Conservation (phyloP, 1,140 invertebrate species). For the Chymomyza costata region DNA sequence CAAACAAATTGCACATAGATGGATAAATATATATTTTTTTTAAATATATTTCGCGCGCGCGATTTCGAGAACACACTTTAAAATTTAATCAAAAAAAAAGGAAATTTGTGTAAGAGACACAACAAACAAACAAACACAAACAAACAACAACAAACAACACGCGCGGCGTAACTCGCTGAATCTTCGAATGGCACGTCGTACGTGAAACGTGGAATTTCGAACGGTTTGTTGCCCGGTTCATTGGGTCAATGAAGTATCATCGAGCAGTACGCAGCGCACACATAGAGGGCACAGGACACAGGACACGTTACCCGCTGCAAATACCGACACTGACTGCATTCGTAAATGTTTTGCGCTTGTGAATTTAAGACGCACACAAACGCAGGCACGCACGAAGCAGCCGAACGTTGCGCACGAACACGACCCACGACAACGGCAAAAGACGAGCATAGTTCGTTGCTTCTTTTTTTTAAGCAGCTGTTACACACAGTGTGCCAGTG, state of each 20-base stretch:
- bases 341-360: slow-evolving; percentile 41
- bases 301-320: slow-evolving; percentile 50
- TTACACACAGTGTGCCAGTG: no score
- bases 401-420: no score
- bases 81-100: no score
- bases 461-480: no score
- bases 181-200: neutral
- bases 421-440: neutral
- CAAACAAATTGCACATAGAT: no score
- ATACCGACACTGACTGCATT: slow-evolving; percentile 66
- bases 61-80: no score
- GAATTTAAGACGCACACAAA: slow-evolving; percentile 40
- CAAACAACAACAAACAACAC: neutral
- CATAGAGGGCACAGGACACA: slow-evolving; percentile 2
- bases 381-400: no score
- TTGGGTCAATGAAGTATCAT: slow-evolving; percentile 50
- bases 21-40: no score
- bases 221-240: slow-evolving; percentile 36
- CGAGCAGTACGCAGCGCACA: slow-evolving; percentile 13
- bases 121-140: slow-evolving; percentile 34
- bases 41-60: no score
- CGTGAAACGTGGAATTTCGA: no score
- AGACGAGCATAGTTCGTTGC: no score
- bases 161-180: slow-evolving; percentile 9
- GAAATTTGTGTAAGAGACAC: no score